These are phyloP conservation scores for Lithophane ornitopus DNA, from an alignment of 2,888 invertebrate species.

Conservation along the genomic window DNA sequence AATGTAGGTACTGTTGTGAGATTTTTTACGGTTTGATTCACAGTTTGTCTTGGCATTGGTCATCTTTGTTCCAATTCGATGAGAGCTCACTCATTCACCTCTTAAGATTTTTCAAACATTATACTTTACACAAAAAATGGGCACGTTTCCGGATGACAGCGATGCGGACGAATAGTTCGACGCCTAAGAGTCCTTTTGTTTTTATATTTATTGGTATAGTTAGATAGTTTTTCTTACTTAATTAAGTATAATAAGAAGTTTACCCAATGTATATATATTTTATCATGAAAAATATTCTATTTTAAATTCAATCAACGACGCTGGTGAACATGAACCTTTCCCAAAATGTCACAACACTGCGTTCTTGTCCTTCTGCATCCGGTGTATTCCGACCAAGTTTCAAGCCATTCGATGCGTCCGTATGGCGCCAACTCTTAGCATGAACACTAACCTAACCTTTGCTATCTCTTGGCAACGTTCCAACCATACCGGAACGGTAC, in stretches of 20 bases:
- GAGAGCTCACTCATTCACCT: background rate
- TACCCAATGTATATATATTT: too few species aligned
- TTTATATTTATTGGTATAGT: too few species aligned
- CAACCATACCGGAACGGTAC: slow-evolving; percentile 47
- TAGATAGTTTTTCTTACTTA: too few species aligned
- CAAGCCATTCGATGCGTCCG: too few species aligned
- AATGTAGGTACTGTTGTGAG: background rate
- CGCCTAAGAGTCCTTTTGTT: too few species aligned
- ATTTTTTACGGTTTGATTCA: slow-evolving; percentile 3
- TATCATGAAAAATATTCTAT: too few species aligned
- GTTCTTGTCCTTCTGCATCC: background rate
- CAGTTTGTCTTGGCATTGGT: background rate
- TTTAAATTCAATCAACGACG: background rate
- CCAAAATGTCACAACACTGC: background rate
- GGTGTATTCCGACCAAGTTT: too few species aligned
- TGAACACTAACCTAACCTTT: background rate
- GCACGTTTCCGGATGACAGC: too few species aligned
- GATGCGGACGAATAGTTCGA: too few species aligned
- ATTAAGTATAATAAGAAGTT: too few species aligned
- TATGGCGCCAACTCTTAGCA: background rate
- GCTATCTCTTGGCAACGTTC: slow-evolving; percentile 35
- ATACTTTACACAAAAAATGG: too few species aligned
- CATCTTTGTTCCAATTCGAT: background rate
- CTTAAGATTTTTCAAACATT: too few species aligned
- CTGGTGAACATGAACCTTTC: background rate